Evolutionary conservation across 2,113 vertebrate genomes (phyloP).

Genomic region (Lanius ludovicianus): DNA sequence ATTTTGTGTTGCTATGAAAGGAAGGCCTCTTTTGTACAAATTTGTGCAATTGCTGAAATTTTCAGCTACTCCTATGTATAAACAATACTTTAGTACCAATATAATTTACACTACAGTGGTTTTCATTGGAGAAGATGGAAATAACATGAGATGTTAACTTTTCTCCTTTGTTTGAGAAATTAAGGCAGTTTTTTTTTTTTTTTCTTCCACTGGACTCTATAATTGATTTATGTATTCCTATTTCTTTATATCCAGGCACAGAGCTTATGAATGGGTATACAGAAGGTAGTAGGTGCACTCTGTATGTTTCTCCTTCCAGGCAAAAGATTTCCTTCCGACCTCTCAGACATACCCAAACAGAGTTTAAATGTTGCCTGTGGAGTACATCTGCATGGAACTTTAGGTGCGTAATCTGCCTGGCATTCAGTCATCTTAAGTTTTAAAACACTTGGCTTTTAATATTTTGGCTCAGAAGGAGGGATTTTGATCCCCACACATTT

Average conservation of each 20-base stretch:
- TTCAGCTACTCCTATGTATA: neutral
- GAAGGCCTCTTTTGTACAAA: neutral
- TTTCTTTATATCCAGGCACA: constrained; percentile 32
- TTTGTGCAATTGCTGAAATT: neutral
- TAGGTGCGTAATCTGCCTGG: constrained; percentile 58
- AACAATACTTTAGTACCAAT: neutral
- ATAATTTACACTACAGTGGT: neutral
- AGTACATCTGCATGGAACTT: constrained; percentile 53
- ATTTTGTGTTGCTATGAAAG: neutral
- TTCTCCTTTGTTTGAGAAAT: constrained; percentile 9
- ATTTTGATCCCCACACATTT: constrained; percentile 53
- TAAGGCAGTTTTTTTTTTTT: neutral
- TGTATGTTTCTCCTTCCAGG: constrained; percentile 50
- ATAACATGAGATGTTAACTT: neutral
- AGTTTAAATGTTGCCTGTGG: constrained; percentile 42
- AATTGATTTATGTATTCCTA: constrained; percentile 41
- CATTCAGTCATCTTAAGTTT: constrained; percentile 25
- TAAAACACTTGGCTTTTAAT: constrained; percentile 51
- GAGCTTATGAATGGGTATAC: constrained; percentile 50
- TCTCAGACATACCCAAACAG: constrained; percentile 52
- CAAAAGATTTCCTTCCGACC: constrained; percentile 60
- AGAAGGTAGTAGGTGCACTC: constrained; percentile 28
- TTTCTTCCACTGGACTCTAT: neutral
- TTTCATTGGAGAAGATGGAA: constrained; percentile 28
- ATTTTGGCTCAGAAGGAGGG: constrained; percentile 41